Evolutionary conservation across 2,888 invertebrate species (phyloP), one percentile per base, ranked within the genome.

Genomic region (Phortica magna): DNA sequence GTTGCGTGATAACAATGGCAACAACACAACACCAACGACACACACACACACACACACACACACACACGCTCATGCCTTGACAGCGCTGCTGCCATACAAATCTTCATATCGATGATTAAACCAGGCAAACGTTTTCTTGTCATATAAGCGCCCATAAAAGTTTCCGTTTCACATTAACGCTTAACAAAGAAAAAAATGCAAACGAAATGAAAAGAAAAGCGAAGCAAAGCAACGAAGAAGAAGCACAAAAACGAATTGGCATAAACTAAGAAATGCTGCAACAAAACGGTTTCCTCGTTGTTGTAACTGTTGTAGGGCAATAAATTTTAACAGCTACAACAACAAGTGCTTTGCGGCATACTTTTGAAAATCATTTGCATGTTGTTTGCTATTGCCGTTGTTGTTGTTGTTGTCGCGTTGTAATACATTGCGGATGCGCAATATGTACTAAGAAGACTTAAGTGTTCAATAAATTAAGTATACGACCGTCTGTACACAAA

Each of bases 101-200:
- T 17, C 59, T 17, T 59, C 17, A 17, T 59, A 59, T 59, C 19
- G 59, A 48, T 48, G 48, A 48, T 48, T 48, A 17, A 59, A n/a
- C 59, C 10, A 59, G 7, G n/a, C 59, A n/a, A n/a, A 59, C 14
- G 59, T 59, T 59, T 59, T 19, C 17, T 59, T 59, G 59, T 19
- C 19, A 59, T 59, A 19, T 59, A 59, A 55, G 31, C 42, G 48
- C 57, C 82, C 80, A 83, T 84, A 83, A 83, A 84, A 83, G 83
- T 84, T 84, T 84, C 84, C 84, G 83, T 79, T 83, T 84, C 78
- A 77, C 82, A 83, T 83, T 81, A 80, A 65, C 31, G 31, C 5
- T 48, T 14, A 48, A 14, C 10, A 9, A 48, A 48, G 48, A 2
- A 48, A 48, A 48, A 48, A 48, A 48, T 12, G 14, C 9, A 48